Base-by-base conservation (phyloP, 2,888 invertebrate genomes). In the Lasius fuliginosus region DNA sequence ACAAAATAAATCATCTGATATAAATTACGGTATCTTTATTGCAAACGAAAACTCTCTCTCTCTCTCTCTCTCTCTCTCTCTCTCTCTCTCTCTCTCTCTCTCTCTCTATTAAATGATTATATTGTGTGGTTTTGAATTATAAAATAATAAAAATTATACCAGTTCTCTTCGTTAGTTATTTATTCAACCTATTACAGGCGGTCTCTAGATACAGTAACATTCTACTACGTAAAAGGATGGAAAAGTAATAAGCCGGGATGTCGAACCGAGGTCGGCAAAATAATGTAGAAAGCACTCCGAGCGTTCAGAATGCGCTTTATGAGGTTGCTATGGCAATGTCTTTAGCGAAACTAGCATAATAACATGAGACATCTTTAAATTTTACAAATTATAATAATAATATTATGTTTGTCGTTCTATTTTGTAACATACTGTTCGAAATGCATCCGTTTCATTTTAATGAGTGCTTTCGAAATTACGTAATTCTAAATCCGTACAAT, bases 221-320 rank as follows among this genome's bases (percentile, higher is more conserved):
- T 62, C 12, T 75, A 53, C 12, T 76, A 23, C 11, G 2, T 11
- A 65, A 76, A 76, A 76, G 27, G 53, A 76, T 18, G 36, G 1
- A 76, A 12, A 53, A 76, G 36, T 65, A 76, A 76, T 65, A 76
- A 76, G 36, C 36, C 40, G 53, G 18, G 27, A 65, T 65, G 53
- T 82, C 33, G 58, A 42, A 79, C 23, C 9, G 73, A 86, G 83
- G 11, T 56, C 42, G 69, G 65, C 75, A 87, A 85, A 87, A 86
- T 53, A 85, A 46, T 65, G 27, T 58, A 81, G 68, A 40, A 74
- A 73, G n/a, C 30, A 40, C 58, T 82, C 58, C 53, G 30, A 81
- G 65, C 33, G 69, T 60, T 65, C 58, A 56, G 69, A 77, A 86
- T 83, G 76, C 64, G 68, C 65, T 88, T 82, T 85, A 83, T 73